These are phyloP conservation scores for Perizoma affinitatum DNA, from an alignment of 2,888 invertebrate species.

Conservation along the genomic window DNA sequence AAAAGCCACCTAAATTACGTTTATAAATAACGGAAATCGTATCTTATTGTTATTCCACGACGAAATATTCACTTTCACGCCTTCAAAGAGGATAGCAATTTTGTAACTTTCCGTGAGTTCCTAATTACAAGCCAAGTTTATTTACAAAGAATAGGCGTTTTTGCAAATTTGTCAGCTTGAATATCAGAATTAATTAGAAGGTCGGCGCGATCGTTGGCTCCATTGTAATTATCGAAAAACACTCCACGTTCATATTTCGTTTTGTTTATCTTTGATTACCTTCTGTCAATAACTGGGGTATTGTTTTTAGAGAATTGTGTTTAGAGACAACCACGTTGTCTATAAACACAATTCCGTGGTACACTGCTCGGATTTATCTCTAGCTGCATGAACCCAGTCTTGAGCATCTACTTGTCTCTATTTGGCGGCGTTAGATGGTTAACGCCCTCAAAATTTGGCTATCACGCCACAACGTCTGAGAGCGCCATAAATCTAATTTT, in stretches of 20 bases:
- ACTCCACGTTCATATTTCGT: conserved; percentile 44
- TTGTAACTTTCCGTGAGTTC: conserved; percentile 36
- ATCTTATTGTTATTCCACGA: conserved; percentile 25
- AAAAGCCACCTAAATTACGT: too few species aligned
- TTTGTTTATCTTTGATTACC: conserved; percentile 45
- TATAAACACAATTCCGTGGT: too few species aligned
- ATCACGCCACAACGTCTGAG: neutral
- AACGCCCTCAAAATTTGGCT: too few species aligned
- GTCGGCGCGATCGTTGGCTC: conserved; percentile 37
- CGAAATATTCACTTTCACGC: conserved; percentile 30
- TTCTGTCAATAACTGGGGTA: neutral
- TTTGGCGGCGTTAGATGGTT: too few species aligned
- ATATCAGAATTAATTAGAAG: conserved; percentile 54
- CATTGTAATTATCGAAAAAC: conserved; percentile 54
- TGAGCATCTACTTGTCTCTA: too few species aligned
- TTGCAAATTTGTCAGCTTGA: conserved; percentile 49
- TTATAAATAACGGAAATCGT: conserved; percentile 3
- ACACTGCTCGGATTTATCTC: too few species aligned
- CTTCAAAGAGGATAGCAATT: conserved; percentile 34
- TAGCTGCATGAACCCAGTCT: too few species aligned
- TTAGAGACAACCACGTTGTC: too few species aligned
- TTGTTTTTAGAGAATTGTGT: neutral
- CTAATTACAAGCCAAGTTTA: conserved; percentile 41
- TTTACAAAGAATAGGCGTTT: conserved; percentile 43
- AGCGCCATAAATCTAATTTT: conserved; percentile 14